Base-by-base conservation (phyloP, 2,888 invertebrate genomes). In the Amphipyra berbera region DNA sequence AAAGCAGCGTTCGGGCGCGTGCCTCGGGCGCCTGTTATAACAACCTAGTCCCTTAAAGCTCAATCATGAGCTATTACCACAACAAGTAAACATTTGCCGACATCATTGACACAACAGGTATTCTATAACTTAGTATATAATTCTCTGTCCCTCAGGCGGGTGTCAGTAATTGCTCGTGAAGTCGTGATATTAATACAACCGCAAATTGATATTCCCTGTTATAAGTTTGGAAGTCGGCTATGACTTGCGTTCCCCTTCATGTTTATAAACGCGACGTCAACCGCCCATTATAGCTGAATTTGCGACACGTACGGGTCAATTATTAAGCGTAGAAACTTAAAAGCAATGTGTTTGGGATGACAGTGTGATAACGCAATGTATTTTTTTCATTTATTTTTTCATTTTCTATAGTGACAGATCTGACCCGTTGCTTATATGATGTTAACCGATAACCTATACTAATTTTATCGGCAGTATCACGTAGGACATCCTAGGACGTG, bases 131-230 rank as follows among this genome's bases (percentile, higher is more conserved):
- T 38, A n/a, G 21, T 15, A 30, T 6, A 30, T 30, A 30, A 64
- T 50, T 35, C 14, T 38, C n/a, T 9, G 49, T 53, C 55, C 53
- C 52, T 35, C 14, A 53, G 49, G 61, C 38, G 56, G 57, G 42
- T 49, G 56, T 60, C 27, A 49, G 56, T 66, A 64, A 72, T 64
- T 61, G 53, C 44, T 49, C 33, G 53, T 66, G 58, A 68, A 50
- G 41, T 49, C 33, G 53, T 66, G 58, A 68, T 55, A 70, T 73
- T 61, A 61, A 62, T 67, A 61, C 33, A 62, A 62, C 52, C 68
- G 49, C 63, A 73, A 81, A 81, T 79, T 81, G 77, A 79, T 73
- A 78, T 81, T 78, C 75, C 68, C 41, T 77, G 81, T 81, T 55
- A 72, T 14, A 65, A 67, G 50, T 78, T 68, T 72, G 13, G 35